Percentiles rank a stretch among this genome's conserved stretches.
Evolutionary conservation across 1,140 invertebrate genomes (phyloP).

Genomic region (Chlorops oryzae): DNA sequence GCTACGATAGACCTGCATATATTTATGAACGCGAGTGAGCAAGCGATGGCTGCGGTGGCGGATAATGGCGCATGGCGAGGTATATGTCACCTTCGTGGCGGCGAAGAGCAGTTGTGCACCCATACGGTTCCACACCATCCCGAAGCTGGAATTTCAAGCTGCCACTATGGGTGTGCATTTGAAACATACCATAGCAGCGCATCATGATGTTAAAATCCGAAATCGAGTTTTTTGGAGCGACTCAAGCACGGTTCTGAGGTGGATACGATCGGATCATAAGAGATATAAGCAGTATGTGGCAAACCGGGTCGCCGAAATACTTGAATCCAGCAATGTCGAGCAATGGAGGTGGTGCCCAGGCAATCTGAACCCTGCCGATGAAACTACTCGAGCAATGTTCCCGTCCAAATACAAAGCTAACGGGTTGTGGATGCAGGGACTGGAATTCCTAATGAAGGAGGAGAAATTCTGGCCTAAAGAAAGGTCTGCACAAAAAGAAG

Average conservation of each 20-base stretch:
- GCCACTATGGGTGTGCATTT: slow-evolving; percentile 23
- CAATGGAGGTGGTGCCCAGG: slow-evolving; percentile 31
- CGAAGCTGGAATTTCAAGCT: slow-evolving; percentile 25
- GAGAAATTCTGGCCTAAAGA: neutral
- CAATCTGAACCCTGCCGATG: slow-evolving; percentile 24
- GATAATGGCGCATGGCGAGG: neutral
- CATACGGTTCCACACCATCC: slow-evolving; percentile 21
- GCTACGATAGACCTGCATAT: slow-evolving; percentile 13
- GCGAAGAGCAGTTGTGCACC: slow-evolving; percentile 23
- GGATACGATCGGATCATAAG: neutral
- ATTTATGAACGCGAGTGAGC: slow-evolving; percentile 24
- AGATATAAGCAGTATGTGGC: slow-evolving; percentile 18
- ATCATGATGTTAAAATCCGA: neutral
- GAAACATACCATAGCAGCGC: neutral
- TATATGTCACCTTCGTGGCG: slow-evolving; percentile 12
- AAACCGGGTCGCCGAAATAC: slow-evolving; percentile 26
- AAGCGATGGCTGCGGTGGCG: slow-evolving; percentile 27
- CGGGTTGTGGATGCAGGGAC: neutral
- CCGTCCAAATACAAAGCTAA: neutral
- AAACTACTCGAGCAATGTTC: slow-evolving; percentile 17
- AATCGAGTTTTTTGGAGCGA: neutral
- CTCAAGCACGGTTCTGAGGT: neutral
- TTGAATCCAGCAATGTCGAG: neutral
- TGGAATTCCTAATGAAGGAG: neutral
- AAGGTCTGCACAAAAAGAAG: neutral